Evolutionary conservation across 2,113 vertebrate species (phyloP).

Genomic region (Passerina amoena): DNA sequence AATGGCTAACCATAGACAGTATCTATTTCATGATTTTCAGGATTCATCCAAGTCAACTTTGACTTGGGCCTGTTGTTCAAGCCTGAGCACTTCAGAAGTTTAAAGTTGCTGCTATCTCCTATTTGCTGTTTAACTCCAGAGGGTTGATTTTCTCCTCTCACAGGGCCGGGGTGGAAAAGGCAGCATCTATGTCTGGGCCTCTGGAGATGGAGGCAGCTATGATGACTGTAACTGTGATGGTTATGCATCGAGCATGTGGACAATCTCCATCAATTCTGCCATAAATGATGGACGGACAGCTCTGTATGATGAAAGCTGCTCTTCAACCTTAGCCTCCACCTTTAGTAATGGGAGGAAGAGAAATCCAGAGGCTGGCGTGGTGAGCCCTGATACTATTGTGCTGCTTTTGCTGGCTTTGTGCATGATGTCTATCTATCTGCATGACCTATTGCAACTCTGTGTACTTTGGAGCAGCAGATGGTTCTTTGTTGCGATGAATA

Average conservation of each 20-base stretch:
- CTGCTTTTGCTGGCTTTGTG: background rate
- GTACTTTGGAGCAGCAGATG: background rate
- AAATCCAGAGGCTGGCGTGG: conserved; percentile 96
- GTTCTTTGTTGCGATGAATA: background rate
- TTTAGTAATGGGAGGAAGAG: conserved; percentile 98
- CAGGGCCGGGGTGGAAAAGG: conserved; percentile 95
- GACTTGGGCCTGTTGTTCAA: background rate
- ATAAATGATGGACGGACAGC: conserved; percentile 97
- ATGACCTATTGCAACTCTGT: background rate
- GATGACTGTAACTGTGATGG: conserved; percentile 98
- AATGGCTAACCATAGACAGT: background rate
- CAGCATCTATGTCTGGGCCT: conserved; percentile 99
- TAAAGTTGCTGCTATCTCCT: background rate
- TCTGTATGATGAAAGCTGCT: conserved; percentile 97
- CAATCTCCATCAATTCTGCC: conserved; percentile 98
- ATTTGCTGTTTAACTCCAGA: background rate
- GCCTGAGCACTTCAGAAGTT: background rate
- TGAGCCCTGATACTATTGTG: conserved; percentile 70
- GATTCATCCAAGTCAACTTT: too few relatives aligned
- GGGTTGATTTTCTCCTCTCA: background rate
- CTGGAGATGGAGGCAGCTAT: conserved; percentile 95
- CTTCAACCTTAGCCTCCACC: conserved; percentile 95
- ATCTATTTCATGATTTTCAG: background rate
- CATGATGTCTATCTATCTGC: background rate
- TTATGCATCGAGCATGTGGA: conserved; percentile 99